A percentile compares a stretch with the other conserved stretches of the same genome.
Evolutionary conservation across 2,797 vertebrate species (phyloP).

Genomic region (Lutjanus campechanus): DNA sequence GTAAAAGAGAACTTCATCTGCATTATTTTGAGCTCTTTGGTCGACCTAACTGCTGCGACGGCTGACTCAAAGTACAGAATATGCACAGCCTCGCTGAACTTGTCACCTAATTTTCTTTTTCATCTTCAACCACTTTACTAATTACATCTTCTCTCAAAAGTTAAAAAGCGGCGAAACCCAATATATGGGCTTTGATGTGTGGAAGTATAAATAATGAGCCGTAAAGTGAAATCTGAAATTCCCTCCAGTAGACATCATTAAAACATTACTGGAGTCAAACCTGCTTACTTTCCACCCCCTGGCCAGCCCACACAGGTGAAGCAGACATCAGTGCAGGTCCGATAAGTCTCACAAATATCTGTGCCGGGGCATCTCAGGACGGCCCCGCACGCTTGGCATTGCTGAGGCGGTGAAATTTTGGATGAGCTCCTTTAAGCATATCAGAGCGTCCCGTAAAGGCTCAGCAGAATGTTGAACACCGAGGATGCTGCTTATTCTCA

Average conservation of each 20-base stretch:
- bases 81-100: slow-evolving; percentile 6
- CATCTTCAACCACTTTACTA: slow-evolving; percentile 4
- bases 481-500: slow-evolving; percentile 36
- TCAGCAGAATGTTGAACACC: slow-evolving; percentile 60
- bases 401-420: slow-evolving; percentile 66
- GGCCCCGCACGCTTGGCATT: slow-evolving; percentile 15
- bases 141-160: slow-evolving; percentile 14
- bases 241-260: slow-evolving; percentile 51
- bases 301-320: slow-evolving; percentile 44
- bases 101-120: neutral
- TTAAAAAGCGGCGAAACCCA: slow-evolving; percentile 19
- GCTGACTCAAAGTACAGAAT: slow-evolving; percentile 9
- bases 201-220: slow-evolving; percentile 35
- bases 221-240: slow-evolving; percentile 11
- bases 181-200: slow-evolving; percentile 25
- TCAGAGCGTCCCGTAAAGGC: slow-evolving; percentile 53
- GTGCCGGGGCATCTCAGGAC: slow-evolving; percentile 35
- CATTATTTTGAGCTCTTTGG: slow-evolving; percentile 14
- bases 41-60: neutral
- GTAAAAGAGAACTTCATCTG: slow-evolving; percentile 18
- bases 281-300: slow-evolving; percentile 34
- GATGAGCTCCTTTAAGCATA: slow-evolving; percentile 70
- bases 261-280: slow-evolving; percentile 50
- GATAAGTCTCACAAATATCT: slow-evolving; percentile 49
- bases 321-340: slow-evolving; percentile 38